phyloP scores from a whole-genome alignment of 2,888 invertebrate genomes.

The Pammene fasciana region DNA sequence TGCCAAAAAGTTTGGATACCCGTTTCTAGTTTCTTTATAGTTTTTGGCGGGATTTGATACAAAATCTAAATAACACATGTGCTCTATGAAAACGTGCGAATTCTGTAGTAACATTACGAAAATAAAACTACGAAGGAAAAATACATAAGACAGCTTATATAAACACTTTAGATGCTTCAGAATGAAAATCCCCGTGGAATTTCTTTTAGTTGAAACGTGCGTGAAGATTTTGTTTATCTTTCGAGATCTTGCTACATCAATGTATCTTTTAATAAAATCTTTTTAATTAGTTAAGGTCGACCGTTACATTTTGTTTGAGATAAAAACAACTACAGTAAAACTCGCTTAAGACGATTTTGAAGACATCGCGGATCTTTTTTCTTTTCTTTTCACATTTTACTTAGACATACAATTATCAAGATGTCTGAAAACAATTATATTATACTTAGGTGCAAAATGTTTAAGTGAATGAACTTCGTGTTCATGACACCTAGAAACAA shows the following conservation, averaged over 20 bases:
- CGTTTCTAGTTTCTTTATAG: no score
- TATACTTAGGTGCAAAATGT: no score
- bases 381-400: no score
- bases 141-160: constrained; percentile 6
- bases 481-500: no score
- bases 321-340: no score
- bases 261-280: constrained; percentile 2
- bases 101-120: not conserved
- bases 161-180: constrained; percentile 8
- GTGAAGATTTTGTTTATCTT: constrained; percentile 2
- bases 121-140: constrained; percentile 19
- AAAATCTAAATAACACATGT: no score
- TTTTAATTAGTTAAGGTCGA: not conserved
- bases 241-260: not conserved
- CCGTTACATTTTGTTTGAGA: not conserved
- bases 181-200: constrained; percentile 1
- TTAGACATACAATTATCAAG: not conserved
- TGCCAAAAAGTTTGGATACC: no score
- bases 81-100: not conserved
- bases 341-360: no score
- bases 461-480: no score
- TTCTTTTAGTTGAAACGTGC: not conserved
- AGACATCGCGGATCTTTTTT: no score
- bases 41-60: no score
- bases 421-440: not conserved